A percentile compares a stretch with the other conserved stretches of the same genome.
Evolutionary conservation across 2,113 vertebrate species (phyloP).

Genomic region (Oreochromis aureus): DNA sequence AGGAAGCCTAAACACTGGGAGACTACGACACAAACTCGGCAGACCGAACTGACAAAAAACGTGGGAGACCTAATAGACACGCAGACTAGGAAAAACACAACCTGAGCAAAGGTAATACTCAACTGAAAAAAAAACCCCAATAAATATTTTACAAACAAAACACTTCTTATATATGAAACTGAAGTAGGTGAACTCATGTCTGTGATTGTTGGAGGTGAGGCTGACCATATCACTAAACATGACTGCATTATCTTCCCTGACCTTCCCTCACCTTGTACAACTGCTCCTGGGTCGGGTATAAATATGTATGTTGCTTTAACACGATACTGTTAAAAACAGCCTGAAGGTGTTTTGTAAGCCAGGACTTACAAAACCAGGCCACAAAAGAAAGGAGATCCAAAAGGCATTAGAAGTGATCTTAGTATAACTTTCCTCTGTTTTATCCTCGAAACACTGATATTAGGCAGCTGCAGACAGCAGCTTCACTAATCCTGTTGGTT

Average conservation of each 20-base stretch:
- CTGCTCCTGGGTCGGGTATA: neutral
- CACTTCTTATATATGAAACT: neutral
- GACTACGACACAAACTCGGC: rapidly evolving
- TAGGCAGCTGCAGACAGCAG: neutral
- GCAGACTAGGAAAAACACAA: neutral
- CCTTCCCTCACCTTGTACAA: neutral
- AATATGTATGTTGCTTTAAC: neutral
- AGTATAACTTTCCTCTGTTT: neutral
- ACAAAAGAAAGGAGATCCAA: neutral
- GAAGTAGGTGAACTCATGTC: neutral
- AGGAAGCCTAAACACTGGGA: neutral
- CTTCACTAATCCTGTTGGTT: neutral
- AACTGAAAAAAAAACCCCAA: neutral
- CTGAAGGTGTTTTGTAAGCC: neutral
- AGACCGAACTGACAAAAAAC: neutral
- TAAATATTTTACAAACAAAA: neutral
- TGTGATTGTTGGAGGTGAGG: neutral
- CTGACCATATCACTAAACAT: neutral
- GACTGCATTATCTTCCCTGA: neutral
- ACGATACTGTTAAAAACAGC: neutral
- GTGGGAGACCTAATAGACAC: neutral
- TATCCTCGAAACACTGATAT: neutral
- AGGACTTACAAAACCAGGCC: neutral
- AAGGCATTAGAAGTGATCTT: neutral
- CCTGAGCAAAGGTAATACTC: neutral